Evolutionary conservation across 1,140 invertebrate species (phyloP).

Genomic region (Marisa cornuarietis): DNA sequence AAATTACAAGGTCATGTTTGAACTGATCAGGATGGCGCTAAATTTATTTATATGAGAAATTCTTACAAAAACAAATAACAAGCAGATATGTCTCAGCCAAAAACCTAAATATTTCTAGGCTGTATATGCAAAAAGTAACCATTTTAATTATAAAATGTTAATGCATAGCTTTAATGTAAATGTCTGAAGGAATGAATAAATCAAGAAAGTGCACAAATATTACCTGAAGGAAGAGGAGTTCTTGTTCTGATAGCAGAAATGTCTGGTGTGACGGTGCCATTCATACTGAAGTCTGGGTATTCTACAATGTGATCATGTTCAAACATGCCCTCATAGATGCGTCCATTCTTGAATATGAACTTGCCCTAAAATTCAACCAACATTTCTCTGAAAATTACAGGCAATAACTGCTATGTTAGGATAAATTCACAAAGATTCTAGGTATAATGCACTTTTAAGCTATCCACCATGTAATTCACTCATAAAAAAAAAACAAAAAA

Average conservation of each 20-base stretch:
- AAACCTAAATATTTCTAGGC: no score
- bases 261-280: constrained; percentile 61
- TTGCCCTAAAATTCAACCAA: constrained; percentile 56
- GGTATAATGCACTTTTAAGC: background rate
- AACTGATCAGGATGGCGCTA: no score
- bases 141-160: no score
- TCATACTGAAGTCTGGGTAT: constrained; percentile 61
- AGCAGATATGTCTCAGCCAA: no score
- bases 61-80: no score
- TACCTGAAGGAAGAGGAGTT: constrained; percentile 60
- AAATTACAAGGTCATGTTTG: no score
- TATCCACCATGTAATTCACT: background rate
- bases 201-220: no score
- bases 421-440: background rate
- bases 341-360: constrained; percentile 66
- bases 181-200: no score
- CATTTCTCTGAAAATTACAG: background rate
- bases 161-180: no score
- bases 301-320: constrained; percentile 64
- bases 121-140: no score
- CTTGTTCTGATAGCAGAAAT: constrained; percentile 57
- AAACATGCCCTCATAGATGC: constrained; percentile 65
- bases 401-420: background rate
- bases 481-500: background rate
- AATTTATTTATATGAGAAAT: no score